phyloP scores from a whole-genome alignment of 2,113 vertebrate species.

The Takifugu flavidus region DNA sequence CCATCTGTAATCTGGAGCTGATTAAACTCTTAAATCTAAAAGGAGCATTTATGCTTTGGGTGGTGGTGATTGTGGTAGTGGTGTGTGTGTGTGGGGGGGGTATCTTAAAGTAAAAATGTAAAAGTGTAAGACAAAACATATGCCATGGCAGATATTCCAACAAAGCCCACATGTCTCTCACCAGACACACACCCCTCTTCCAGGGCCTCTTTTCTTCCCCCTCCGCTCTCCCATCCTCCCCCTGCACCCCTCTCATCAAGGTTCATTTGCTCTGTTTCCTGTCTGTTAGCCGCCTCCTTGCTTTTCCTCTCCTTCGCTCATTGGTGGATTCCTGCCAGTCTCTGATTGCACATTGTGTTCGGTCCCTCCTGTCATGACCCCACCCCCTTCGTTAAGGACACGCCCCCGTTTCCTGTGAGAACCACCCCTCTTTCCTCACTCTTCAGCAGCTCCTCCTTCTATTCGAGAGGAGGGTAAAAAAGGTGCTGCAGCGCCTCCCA shows the following conservation, averaged over 20 bases:
- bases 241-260: conserved; percentile 59
- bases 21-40: conserved; percentile 32
- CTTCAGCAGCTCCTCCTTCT: conserved; percentile 32
- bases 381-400: conserved; percentile 23
- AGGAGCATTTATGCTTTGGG: conserved; percentile 7
- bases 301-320: conserved; percentile 39
- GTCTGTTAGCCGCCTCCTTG: conserved; percentile 41
- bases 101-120: conserved; percentile 27
- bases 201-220: conserved; percentile 32
- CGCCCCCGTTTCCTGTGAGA: conserved; percentile 21
- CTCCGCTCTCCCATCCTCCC: conserved; percentile 39
- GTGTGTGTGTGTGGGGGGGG: not conserved
- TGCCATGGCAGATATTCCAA: conserved; percentile 15
- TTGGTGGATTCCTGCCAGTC: conserved; percentile 47
- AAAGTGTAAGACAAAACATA: conserved; percentile 32
- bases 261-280: conserved; percentile 70
- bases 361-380: conserved; percentile 18
- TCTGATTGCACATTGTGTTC: conserved; percentile 46
- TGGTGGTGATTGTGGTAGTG: too few relatives aligned
- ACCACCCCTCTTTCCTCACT: not conserved
- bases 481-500: conserved; percentile 48
- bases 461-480: not conserved
- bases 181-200: conserved; percentile 19
- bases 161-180: conserved; percentile 9
- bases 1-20: not conserved